Percentiles rank a stretch among this genome's conserved stretches.
Evolutionary conservation across 2,113 vertebrate species (phyloP).

Genomic region (Ctenodactylus gundi): DNA sequence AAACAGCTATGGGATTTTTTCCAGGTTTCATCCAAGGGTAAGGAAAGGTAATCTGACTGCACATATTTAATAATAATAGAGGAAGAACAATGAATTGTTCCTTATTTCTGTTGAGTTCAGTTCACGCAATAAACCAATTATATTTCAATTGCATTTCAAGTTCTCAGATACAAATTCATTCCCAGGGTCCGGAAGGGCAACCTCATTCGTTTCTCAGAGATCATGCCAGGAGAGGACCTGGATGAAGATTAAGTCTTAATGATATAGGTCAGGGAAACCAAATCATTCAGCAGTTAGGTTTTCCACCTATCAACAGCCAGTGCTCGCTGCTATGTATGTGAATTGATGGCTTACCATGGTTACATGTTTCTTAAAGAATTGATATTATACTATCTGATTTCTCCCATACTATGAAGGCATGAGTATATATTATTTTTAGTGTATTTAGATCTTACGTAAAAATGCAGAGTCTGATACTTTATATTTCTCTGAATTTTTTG

Average conservation of each 20-base stretch:
- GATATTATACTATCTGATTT: background rate
- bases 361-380: background rate
- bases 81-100: background rate
- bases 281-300: background rate
- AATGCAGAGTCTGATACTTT: background rate
- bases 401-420: background rate
- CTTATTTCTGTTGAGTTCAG: background rate
- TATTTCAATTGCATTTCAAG: background rate
- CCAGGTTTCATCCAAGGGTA: background rate
- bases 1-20: background rate
- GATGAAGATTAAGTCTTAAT: background rate
- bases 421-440: background rate
- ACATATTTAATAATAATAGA: background rate
- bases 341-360: too few species aligned
- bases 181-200: background rate
- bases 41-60: background rate
- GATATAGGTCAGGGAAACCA: background rate
- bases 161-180: background rate
- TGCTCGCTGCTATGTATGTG: background rate
- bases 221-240: background rate
- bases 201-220: background rate
- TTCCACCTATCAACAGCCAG: background rate
- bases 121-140: background rate
- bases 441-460: background rate
- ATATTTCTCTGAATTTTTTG: background rate